Conservation (phyloP, 2,797 vertebrate species). For the Pseudomugil gertrudae region DNA sequence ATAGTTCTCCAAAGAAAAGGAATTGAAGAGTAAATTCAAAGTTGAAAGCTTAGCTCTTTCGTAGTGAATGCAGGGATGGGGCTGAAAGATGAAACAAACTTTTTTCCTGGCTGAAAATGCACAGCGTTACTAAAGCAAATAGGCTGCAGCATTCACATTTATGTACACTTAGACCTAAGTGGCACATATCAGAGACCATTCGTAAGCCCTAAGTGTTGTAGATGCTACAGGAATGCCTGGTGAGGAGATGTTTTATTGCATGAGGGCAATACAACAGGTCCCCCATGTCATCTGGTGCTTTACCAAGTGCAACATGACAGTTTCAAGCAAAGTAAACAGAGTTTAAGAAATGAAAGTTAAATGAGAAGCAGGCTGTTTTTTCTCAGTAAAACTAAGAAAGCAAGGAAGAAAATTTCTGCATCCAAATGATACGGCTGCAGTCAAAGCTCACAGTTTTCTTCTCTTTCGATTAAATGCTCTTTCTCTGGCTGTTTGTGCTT, state of each 20-base stretch:
- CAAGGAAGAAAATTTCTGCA: conserved; percentile 64
- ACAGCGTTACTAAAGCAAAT: conserved; percentile 74
- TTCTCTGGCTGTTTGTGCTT: conserved; percentile 83
- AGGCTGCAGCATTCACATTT: conserved; percentile 64
- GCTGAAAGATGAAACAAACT: conserved; percentile 75
- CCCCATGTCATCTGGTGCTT: conserved; percentile 67
- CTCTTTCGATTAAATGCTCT: conserved; percentile 84
- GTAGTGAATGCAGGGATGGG: conserved; percentile 61
- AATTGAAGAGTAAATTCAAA: conserved; percentile 82
- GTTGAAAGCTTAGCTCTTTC: conserved; percentile 79
- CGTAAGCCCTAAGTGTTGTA: conserved; percentile 46
- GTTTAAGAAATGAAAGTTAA: conserved; percentile 75
- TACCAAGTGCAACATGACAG: conserved; percentile 69
- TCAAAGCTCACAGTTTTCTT: conserved; percentile 80
- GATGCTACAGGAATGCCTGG: conserved; percentile 52
- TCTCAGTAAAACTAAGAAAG: conserved; percentile 47
- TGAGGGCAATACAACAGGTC: conserved; percentile 72
- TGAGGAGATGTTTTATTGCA: conserved; percentile 64
- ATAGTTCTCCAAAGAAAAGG: conserved; percentile 80
- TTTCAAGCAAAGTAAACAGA: conserved; percentile 77
- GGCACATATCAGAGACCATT: conserved; percentile 55
- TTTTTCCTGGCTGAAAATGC: conserved; percentile 63
- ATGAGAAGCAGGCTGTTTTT: conserved; percentile 65
- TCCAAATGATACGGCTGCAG: conserved; percentile 74
- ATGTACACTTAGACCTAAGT: conserved; percentile 65